These are phyloP conservation scores for Eufriesea mexicana DNA, from an alignment of 1,140 invertebrate genomes.

Conservation along the genomic window DNA sequence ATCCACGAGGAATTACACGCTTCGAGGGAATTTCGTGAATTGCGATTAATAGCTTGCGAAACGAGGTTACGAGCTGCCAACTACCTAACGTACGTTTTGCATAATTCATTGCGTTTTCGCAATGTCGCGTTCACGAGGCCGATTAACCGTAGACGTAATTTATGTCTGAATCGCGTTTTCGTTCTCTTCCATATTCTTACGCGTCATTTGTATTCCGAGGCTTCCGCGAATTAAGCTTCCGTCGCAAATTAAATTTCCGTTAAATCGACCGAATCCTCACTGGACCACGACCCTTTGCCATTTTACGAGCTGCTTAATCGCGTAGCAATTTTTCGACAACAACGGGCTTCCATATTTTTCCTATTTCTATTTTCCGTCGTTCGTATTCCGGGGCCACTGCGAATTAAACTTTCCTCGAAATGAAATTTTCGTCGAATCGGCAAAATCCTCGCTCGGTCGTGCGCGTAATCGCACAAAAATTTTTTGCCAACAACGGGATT, in stretches of 20 bases:
- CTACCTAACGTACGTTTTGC: conserved; percentile 13
- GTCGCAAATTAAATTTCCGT: not conserved
- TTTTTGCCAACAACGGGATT: no score
- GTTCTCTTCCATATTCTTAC: conserved; percentile 2
- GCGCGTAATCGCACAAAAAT: no score
- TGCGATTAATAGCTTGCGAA: conserved; percentile 22
- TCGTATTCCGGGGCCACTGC: no score
- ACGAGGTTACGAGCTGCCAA: conserved; percentile 7
- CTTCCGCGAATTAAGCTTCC: not conserved
- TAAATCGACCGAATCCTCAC: no score
- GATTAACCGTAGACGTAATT: conserved; percentile 29
- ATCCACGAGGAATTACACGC: not conserved
- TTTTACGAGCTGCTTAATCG: no score
- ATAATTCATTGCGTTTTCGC: conserved; percentile 24
- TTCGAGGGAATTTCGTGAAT: conserved; percentile 14
- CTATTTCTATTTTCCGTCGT: no score
- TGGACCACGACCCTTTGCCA: no score
- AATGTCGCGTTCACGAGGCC: not conserved
- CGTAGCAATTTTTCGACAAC: not conserved
- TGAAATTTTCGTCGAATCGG: no score
- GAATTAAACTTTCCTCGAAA: no score
- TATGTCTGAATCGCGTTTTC: conserved; percentile 17
- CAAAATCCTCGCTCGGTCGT: no score
- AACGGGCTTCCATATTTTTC: no score
- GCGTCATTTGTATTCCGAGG: conserved; percentile 3